A percentile compares a stretch with the other conserved stretches of the same genome.
Conservation (phyloP, 2,888 invertebrate genomes). For the Falcaria lacertinaria region DNA sequence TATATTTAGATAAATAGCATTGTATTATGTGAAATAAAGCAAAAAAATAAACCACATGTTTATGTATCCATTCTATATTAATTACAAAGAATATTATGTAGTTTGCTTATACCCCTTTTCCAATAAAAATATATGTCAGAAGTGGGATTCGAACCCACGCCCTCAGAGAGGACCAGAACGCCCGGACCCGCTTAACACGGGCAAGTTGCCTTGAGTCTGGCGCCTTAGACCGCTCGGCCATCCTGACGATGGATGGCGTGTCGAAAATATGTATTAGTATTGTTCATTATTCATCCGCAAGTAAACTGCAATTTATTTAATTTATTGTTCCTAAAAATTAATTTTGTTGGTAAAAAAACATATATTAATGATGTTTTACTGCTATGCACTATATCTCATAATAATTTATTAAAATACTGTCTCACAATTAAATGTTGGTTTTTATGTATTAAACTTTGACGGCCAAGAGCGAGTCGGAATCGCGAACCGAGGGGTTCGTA, state of each 20-base stretch:
- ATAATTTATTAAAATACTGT: too few relatives aligned
- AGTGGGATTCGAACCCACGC: slow-evolving; percentile 3
- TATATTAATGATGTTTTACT: too few relatives aligned
- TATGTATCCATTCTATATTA: not conserved
- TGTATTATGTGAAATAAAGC: not conserved
- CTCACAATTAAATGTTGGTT: too few relatives aligned
- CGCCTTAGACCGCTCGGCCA: slow-evolving; percentile 3
- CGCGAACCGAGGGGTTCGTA: too few relatives aligned
- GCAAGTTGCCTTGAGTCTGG: slow-evolving; percentile 3
- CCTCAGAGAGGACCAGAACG: slow-evolving; percentile 3
- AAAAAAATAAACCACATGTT: too few relatives aligned
- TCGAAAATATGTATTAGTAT: not conserved
- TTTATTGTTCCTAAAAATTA: too few relatives aligned
- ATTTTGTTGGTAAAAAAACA: too few relatives aligned
- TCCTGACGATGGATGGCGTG: not conserved
- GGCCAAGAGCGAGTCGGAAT: too few relatives aligned
- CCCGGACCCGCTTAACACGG: not conserved
- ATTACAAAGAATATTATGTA: not conserved
- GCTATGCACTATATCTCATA: too few relatives aligned
- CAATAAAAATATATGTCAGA: not conserved
- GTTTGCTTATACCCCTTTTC: not conserved
- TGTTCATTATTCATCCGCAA: not conserved
- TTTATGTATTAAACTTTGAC: too few relatives aligned
- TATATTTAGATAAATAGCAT: too few relatives aligned
- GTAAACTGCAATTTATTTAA: too few relatives aligned